phyloP scores from a whole-genome alignment of 2,113 vertebrate genomes.

The Motacilla tschutschensis region DNA sequence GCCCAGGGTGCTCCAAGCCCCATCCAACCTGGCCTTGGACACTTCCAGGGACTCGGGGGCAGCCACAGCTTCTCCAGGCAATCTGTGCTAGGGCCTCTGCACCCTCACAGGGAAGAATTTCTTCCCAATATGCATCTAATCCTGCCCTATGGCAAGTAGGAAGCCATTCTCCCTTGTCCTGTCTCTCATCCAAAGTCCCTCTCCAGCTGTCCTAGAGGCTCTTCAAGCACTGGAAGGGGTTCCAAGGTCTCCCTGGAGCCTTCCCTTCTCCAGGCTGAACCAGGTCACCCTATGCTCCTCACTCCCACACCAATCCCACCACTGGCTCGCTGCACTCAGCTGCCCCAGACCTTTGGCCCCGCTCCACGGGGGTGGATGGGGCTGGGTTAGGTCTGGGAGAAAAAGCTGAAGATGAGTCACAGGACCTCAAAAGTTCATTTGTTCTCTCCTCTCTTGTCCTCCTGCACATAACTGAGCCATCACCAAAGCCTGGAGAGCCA shows the following conservation, averaged over 20 bases:
- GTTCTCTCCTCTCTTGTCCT: not conserved
- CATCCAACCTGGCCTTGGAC: not conserved
- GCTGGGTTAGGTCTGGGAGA: not conserved
- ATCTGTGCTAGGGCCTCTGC: not conserved
- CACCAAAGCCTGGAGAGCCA: not conserved
- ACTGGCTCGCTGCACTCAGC: rapidly evolving
- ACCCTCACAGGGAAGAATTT: not conserved
- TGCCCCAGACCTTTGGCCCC: not conserved
- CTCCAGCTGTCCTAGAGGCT: not conserved
- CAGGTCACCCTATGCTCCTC: not conserved
- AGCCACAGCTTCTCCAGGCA: not conserved
- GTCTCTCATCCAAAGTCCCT: not conserved
- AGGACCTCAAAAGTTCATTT: not conserved
- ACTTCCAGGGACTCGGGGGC: not conserved
- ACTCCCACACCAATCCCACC: not conserved
- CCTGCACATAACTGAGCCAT: not conserved
- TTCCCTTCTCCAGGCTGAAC: not conserved
- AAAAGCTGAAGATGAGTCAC: not conserved
- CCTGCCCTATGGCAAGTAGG: not conserved
- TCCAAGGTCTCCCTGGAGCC: not conserved
- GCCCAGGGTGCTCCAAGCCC: not conserved
- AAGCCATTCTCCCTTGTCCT: not conserved
- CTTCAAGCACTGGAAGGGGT: not conserved
- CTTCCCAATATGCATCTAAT: not conserved
- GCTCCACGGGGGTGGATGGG: not conserved